phyloP scores from a whole-genome alignment of 2,113 vertebrate species.

The Pangasianodon gigas region DNA sequence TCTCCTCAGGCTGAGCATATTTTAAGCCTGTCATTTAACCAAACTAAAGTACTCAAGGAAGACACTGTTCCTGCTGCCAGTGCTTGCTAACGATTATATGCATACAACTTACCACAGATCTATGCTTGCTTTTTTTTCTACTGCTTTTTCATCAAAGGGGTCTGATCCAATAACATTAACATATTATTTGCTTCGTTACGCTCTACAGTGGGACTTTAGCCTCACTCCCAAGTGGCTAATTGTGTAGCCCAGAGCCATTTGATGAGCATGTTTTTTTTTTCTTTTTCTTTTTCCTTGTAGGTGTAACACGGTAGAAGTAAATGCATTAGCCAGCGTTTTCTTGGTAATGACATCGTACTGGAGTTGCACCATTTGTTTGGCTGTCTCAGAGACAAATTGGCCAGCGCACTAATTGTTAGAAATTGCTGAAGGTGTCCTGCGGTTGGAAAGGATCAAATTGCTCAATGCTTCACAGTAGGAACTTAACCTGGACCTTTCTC shows the following conservation, averaged over 20 bases:
- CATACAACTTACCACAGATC: background rate
- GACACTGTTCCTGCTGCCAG: background rate
- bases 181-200: slow-evolving; percentile 26
- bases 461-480: slow-evolving; percentile 5
- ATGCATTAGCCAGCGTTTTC: slow-evolving; percentile 43
- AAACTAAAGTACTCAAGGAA: background rate
- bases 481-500: slow-evolving; percentile 15
- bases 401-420: slow-evolving; percentile 55
- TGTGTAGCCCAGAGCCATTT: slow-evolving; percentile 47
- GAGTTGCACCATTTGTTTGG: slow-evolving; percentile 53
- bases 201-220: slow-evolving; percentile 10
- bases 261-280: slow-evolving; percentile 27
- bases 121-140: background rate
- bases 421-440: slow-evolving; percentile 47
- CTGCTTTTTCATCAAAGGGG: background rate
- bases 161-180: slow-evolving; percentile 1
- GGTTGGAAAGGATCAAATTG: slow-evolving; percentile 22
- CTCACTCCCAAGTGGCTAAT: slow-evolving; percentile 44
- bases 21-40: slow-evolving; percentile 9
- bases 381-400: slow-evolving; percentile 62
- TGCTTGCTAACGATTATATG: background rate
- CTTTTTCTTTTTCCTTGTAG: background rate
- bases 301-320: slow-evolving; percentile 47
- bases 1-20: slow-evolving; percentile 6
- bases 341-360: slow-evolving; percentile 44